A percentile compares a stretch with the other conserved stretches of the same genome.
phyloP scores from a whole-genome alignment of 2,797 vertebrate species.

The Chloroceryle amazona region DNA sequence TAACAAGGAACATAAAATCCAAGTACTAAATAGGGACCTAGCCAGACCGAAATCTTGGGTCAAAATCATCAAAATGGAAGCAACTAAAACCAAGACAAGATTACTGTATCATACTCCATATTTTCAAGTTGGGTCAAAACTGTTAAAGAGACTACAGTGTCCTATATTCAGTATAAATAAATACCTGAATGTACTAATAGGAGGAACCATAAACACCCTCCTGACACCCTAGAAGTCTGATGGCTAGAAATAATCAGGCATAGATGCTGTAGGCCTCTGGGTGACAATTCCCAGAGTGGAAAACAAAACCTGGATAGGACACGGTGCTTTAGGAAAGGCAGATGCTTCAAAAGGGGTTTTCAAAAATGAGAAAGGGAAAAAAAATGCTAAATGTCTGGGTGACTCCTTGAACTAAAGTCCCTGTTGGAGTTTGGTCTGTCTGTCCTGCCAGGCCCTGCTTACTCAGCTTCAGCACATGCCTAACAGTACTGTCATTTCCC shows the following conservation, averaged over 20 bases:
- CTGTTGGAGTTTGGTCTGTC: not conserved
- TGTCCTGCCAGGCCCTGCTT: not conserved
- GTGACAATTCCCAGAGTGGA: not conserved
- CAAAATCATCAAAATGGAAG: not conserved
- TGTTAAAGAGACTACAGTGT: not conserved
- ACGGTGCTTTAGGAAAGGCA: not conserved
- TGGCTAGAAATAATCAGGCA: not conserved
- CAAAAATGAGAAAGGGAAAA: not conserved
- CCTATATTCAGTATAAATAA: not conserved
- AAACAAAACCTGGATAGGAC: not conserved
- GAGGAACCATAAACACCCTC: not conserved
- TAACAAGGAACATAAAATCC: not conserved
- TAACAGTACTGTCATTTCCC: rapidly evolving
- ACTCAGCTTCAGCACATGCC: not conserved
- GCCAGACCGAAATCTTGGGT: not conserved
- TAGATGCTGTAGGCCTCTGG: not conserved
- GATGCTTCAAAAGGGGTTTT: not conserved
- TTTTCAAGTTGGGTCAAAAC: not conserved
- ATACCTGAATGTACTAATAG: not conserved
- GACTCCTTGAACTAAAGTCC: not conserved
- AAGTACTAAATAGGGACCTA: not conserved
- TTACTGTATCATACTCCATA: not conserved
- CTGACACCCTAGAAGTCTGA: not conserved
- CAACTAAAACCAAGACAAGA: not conserved
- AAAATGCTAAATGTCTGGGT: not conserved